phyloP scores from a whole-genome alignment of 2,113 vertebrate genomes.

The Sander vitreus region DNA sequence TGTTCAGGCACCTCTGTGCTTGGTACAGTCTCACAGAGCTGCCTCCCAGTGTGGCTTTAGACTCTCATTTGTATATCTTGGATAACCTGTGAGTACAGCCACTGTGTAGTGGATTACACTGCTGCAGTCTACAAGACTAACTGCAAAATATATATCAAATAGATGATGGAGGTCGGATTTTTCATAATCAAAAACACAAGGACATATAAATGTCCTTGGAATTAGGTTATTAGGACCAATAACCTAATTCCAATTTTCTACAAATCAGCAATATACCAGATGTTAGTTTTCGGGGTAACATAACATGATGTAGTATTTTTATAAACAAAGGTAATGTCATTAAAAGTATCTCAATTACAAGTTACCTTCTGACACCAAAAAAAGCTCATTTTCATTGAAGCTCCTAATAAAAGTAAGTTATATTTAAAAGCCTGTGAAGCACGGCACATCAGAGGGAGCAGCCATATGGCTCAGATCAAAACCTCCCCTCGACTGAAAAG shows the following conservation, averaged over 20 bases:
- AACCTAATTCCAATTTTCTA: not conserved
- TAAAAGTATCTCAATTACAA: slow-evolving; percentile 21
- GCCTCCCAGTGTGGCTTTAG: not conserved
- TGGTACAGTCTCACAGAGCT: not conserved
- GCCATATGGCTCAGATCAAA: slow-evolving; percentile 79
- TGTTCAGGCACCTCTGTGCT: not conserved
- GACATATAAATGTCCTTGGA: too few species aligned
- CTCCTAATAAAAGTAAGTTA: slow-evolving; percentile 58
- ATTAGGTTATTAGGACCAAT: too few species aligned
- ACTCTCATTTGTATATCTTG: not conserved
- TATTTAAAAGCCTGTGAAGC: slow-evolving; percentile 68
- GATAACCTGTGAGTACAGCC: not conserved
- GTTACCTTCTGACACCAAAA: slow-evolving; percentile 41
- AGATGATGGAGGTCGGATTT: not conserved
- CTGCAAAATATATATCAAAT: not conserved
- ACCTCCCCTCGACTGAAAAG: slow-evolving; percentile 68
- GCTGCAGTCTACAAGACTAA: not conserved
- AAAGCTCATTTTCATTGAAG: slow-evolving; percentile 41
- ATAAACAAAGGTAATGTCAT: not conserved
- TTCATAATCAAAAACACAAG: not conserved
- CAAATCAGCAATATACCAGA: not conserved
- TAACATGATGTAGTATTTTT: not conserved
- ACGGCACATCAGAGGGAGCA: slow-evolving; percentile 59
- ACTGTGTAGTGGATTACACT: not conserved
- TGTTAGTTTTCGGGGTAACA: not conserved